Percentiles rank a stretch among this genome's conserved stretches.
Evolutionary conservation across 2,797 vertebrate genomes (phyloP).

Genomic region (Molossus alvarezi): DNA sequence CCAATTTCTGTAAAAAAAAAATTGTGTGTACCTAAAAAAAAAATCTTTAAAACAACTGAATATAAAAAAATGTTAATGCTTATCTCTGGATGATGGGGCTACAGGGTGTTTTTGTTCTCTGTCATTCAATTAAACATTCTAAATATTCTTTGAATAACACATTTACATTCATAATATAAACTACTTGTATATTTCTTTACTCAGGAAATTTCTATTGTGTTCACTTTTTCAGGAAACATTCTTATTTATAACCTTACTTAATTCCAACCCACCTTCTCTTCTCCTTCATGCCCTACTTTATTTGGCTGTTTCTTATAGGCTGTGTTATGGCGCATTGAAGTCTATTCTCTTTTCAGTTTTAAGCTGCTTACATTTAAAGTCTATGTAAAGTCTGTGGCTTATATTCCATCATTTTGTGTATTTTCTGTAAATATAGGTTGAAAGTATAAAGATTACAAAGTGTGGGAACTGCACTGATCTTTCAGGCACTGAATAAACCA

Average conservation of each 20-base stretch:
- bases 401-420: slow-evolving; percentile 2
- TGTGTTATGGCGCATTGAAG: neutral
- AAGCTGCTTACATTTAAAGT: slow-evolving; percentile 31
- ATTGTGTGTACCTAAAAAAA: neutral
- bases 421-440: neutral
- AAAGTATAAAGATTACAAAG: slow-evolving; percentile 1
- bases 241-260: neutral
- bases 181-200: neutral
- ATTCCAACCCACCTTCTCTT: slow-evolving; percentile 9
- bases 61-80: slow-evolving; percentile 15
- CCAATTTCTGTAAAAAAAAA: neutral
- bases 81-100: neutral
- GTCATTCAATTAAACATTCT: neutral
- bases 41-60: neutral
- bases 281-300: neutral
- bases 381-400: slow-evolving; percentile 11
- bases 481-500: neutral
- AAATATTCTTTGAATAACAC: slow-evolving; percentile 28
- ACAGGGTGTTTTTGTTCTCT: neutral
- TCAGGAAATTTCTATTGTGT: neutral
- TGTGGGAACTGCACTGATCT: neutral
- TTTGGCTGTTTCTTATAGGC: slow-evolving; percentile 4
- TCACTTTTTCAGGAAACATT: neutral
- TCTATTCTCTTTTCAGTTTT: slow-evolving; percentile 39
- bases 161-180: slow-evolving; percentile 31